Conservation (phyloP, 1,140 invertebrate genomes). For the Chrysopa pallens region DNA sequence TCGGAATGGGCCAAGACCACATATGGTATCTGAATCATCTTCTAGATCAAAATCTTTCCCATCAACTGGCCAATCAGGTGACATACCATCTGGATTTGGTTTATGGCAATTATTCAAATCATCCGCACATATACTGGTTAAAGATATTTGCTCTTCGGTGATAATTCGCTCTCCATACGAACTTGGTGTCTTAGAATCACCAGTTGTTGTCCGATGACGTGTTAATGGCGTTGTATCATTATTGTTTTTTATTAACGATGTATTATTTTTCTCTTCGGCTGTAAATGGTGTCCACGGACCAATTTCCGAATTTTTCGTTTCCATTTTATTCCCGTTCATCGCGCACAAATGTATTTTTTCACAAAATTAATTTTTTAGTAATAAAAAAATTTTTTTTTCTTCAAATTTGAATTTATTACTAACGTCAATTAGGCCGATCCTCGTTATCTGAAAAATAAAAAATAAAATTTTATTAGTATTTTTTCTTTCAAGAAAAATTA, state of each 20-base stretch:
- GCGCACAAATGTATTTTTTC: too few species aligned
- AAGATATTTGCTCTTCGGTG: background rate
- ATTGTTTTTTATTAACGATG: background rate
- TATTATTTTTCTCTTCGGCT: background rate
- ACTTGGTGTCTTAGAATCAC: background rate
- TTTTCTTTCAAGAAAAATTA: too few species aligned
- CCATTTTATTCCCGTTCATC: too few species aligned
- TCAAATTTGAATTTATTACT: too few species aligned
- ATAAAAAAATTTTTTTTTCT: too few species aligned
- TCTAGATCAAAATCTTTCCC: conserved; percentile 9
- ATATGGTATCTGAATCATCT: conserved; percentile 32
- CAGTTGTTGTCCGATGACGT: background rate
- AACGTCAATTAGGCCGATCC: too few species aligned
- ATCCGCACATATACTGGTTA: background rate
- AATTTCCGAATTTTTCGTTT: background rate
- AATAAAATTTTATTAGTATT: too few species aligned
- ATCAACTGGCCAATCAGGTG: conserved; percentile 8
- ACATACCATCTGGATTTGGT: background rate
- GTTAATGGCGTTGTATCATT: background rate
- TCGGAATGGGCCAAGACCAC: conserved; percentile 48
- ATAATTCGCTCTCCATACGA: background rate
- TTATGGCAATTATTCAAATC: background rate
- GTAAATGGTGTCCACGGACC: background rate
- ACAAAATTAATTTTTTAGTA: too few species aligned
- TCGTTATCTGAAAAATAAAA: too few species aligned